Base-by-base conservation (phyloP, 2,888 invertebrate genomes). In the Cordylochernes scorpioides region DNA sequence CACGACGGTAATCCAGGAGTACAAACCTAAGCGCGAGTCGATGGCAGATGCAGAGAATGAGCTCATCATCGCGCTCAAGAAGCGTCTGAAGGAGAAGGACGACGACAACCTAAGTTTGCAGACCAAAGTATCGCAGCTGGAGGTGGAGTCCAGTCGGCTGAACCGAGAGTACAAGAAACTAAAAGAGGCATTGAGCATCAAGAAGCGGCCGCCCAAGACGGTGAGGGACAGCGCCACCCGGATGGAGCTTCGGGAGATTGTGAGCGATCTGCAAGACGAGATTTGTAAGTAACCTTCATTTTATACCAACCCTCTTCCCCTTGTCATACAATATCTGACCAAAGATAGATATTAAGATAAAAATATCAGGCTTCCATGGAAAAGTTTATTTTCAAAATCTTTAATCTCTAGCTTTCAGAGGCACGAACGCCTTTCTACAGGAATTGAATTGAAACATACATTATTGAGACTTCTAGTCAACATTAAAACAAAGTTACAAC, bases 211-310 rank as follows among this genome's bases (percentile, higher is more conserved):
- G n/a, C 64, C 70, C 3, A 72, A 72, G 46, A 69, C 68, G 45
- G 60, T 68, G 6, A 68, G 43, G 38, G 40, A 45, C 22, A 39
- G 36, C 7, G 44, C 45, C 9, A 42, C 43, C 9, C 28, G 40
- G 16, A 25, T 30, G 7, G 46, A 49, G 17, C 42, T 54, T 16
- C 74, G 70, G 44, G 73, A 66, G 45, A 73, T 77, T 68, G 68
- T 82, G 3, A 70, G 72, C 33, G 80, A 84, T 39, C 58, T 82
- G 42, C 82, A 82, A 54, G 71, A 65, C 46, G 82, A 86, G 61
- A 70, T 80, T 40, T 67, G 70, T 37, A 16, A 36, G 31, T 31
- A 9, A 10, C 9, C n/a, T 2, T 15, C 17, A 8, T 10, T 28
- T 9, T 18, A 16, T 10, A 3, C 2, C 15, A 27, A 16, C 10